Conservation (phyloP, 2,888 invertebrate species). For the Deilephila porcellus region DNA sequence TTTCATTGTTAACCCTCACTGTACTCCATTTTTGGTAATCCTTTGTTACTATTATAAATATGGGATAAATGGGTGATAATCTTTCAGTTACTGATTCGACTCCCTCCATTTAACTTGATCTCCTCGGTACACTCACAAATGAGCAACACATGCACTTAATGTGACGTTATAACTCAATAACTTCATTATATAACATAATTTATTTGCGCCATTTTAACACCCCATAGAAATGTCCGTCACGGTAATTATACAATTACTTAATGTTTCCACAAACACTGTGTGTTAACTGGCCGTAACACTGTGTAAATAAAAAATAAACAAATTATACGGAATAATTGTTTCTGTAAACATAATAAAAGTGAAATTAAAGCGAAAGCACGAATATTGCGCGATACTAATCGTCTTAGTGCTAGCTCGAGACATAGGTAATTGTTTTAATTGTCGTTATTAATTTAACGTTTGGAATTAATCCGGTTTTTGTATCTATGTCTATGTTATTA, state of each 20-base stretch:
- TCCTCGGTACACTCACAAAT: too few relatives aligned
- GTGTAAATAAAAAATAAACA: constrained; percentile 44
- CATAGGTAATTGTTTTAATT: constrained; percentile 30
- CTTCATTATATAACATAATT: too few relatives aligned
- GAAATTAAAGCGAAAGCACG: constrained; percentile 56
- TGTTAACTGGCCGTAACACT: constrained; percentile 56
- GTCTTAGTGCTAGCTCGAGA: neutral
- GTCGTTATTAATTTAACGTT: neutral
- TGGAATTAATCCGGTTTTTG: neutral
- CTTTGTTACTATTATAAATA: too few relatives aligned
- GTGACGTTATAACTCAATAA: too few relatives aligned
- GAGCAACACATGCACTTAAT: too few relatives aligned
- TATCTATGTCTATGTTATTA: neutral
- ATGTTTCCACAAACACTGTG: constrained; percentile 54
- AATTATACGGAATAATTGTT: constrained; percentile 44
- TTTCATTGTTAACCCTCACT: too few relatives aligned
- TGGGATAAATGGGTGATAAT: too few relatives aligned
- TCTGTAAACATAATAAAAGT: constrained; percentile 47
- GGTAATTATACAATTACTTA: constrained; percentile 56
- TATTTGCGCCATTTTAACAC: constrained; percentile 38
- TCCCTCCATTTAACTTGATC: too few relatives aligned
- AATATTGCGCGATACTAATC: constrained; percentile 37
- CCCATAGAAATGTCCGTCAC: constrained; percentile 34
- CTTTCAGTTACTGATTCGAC: too few relatives aligned
- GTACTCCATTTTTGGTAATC: too few relatives aligned